Evolutionary conservation across 2,797 vertebrate species (phyloP).

Genomic region (Microctenopoma stevenorrisi): DNA sequence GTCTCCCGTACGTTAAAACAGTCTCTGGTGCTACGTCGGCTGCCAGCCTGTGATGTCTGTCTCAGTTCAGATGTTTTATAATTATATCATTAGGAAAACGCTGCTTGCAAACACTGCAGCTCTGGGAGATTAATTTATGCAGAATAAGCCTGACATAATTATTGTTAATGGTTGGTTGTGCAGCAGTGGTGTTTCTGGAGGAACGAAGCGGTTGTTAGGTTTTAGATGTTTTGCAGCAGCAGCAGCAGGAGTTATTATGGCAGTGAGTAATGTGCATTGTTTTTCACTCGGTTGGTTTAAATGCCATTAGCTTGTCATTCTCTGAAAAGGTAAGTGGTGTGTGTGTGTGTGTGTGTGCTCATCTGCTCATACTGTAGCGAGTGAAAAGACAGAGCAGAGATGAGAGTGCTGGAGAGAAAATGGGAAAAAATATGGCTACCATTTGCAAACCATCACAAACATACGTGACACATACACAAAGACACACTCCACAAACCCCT

Average conservation of each 20-base stretch:
- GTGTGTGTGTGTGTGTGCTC: conserved; percentile 23
- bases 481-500: conserved; percentile 33
- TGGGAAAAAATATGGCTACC: conserved; percentile 61
- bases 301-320: conserved; percentile 62
- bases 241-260: conserved; percentile 58
- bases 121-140: conserved; percentile 45
- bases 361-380: conserved; percentile 5
- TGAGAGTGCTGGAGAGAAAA: conserved; percentile 49
- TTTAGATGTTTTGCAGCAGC: conserved; percentile 40
- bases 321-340: conserved; percentile 43
- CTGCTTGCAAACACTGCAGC: conserved; percentile 46
- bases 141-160: conserved; percentile 39
- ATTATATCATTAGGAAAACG: conserved; percentile 42
- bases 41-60: conserved; percentile 20
- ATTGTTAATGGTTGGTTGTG: conserved; percentile 53
- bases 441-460: conserved; percentile 30
- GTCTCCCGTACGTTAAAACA: conserved; percentile 2
- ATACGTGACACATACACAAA: not conserved
- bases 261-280: conserved; percentile 50
- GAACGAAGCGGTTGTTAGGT: conserved; percentile 41
- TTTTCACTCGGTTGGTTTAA: conserved; percentile 37
- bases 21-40: conserved; percentile 28
- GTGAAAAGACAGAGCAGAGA: conserved; percentile 36
- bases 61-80: conserved; percentile 40
- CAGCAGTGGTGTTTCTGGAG: conserved; percentile 5